Percentiles rank a stretch among this genome's conserved stretches.
Conservation (phyloP, 2,113 vertebrate species). For the Cavia porcellus region DNA sequence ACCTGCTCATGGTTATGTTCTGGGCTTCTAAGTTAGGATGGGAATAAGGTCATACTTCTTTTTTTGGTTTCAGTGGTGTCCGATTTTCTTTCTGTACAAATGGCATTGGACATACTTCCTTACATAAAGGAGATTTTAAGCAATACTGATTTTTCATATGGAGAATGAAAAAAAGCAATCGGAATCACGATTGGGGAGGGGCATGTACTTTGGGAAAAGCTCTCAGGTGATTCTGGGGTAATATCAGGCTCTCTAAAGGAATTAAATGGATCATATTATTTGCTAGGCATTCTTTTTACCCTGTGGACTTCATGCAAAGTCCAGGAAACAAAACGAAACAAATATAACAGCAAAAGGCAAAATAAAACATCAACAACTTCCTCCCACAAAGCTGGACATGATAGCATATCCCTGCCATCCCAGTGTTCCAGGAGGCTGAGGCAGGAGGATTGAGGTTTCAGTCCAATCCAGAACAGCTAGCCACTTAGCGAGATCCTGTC, state of each 20-base stretch:
- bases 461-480: neutral
- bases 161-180: slow-evolving; percentile 32
- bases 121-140: slow-evolving; percentile 13
- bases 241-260: neutral
- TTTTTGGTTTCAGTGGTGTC: neutral
- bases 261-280: slow-evolving; percentile 1
- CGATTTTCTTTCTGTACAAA: slow-evolving; percentile 6
- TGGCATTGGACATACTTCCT: neutral
- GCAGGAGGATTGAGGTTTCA: neutral
- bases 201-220: neutral
- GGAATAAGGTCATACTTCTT: neutral
- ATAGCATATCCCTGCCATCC: neutral
- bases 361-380: neutral
- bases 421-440: neutral
- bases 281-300: neutral
- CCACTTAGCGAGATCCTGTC: neutral
- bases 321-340: neutral
- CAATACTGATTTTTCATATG: slow-evolving; percentile 1
- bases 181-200: neutral
- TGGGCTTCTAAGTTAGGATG: neutral
- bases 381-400: neutral
- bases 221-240: neutral
- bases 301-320: neutral
- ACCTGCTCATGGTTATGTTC: neutral
- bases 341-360: neutral